Conservation (phyloP, 2,797 vertebrate genomes). For the Pelobates cultripes region DNA sequence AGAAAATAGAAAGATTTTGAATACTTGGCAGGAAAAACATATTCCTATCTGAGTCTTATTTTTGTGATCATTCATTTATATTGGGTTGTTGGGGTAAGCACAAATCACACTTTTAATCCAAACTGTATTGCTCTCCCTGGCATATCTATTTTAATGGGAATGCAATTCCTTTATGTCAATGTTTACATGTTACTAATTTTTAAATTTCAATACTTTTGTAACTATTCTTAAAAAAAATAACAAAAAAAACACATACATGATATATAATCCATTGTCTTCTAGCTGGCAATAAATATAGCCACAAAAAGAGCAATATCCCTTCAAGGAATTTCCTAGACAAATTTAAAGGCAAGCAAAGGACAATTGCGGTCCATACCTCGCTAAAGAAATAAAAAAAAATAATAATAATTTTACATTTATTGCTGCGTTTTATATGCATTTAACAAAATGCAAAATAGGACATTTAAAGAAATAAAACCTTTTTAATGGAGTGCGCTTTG, state of each 20-base stretch:
- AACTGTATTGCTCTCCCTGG: constrained; percentile 64
- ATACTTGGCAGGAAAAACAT: constrained; percentile 64
- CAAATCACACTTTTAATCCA: constrained; percentile 73
- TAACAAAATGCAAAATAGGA: neutral
- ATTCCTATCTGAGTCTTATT: constrained; percentile 62
- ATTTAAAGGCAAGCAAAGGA: constrained; percentile 47
- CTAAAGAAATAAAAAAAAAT: constrained; percentile 6
- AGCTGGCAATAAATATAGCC: constrained; percentile 74
- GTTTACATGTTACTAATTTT: constrained; percentile 96
- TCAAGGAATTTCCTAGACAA: constrained; percentile 74
- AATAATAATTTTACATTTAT: neutral
- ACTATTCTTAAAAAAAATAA: constrained; percentile 78
- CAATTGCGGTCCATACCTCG: constrained; percentile 23
- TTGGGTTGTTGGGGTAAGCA: constrained; percentile 68
- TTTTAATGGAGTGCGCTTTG: too few species aligned
- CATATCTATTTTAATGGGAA: constrained; percentile 75
- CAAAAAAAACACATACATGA: constrained; percentile 69
- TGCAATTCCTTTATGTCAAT: constrained; percentile 78
- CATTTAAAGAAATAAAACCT: neutral
- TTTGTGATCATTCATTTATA: constrained; percentile 63
- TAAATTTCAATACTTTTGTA: constrained; percentile 95
- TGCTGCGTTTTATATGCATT: neutral
- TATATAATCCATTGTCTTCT: constrained; percentile 74
- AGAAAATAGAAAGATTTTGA: constrained; percentile 70
- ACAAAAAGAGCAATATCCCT: constrained; percentile 79